Evolutionary conservation across 2,797 vertebrate genomes (phyloP).

Genomic region (Merluccius polli): DNA sequence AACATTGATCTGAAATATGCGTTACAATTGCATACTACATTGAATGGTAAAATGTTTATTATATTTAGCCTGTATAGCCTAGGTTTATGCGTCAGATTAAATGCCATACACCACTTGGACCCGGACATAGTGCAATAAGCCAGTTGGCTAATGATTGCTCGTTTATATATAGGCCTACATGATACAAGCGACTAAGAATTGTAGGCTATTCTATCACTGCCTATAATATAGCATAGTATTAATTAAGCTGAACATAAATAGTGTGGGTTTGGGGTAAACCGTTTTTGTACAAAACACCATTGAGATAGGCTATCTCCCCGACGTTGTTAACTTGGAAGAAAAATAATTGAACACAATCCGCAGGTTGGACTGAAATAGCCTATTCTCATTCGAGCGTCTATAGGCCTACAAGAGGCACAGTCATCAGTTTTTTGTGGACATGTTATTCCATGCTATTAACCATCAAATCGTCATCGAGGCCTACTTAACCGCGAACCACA

Average conservation of each 20-base stretch:
- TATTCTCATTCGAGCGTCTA: neutral
- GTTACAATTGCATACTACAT: neutral
- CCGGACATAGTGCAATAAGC: neutral
- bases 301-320: neutral
- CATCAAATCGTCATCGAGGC: too few species aligned
- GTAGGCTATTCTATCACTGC: neutral
- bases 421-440: neutral
- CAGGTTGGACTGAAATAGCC: neutral
- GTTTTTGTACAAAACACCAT: neutral
- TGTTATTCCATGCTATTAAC: too few species aligned
- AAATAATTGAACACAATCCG: neutral
- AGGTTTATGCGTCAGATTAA: neutral
- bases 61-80: neutral
- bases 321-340: neutral
- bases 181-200: neutral
- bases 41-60: neutral
- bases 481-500: neutral
- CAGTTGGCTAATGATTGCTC: neutral
- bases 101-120: neutral
- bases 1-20: neutral
- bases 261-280: neutral
- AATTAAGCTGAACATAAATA: neutral
- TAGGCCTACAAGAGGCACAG: neutral
- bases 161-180: neutral
- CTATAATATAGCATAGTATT: neutral